A percentile compares a stretch with the other conserved stretches of the same genome.
These are phyloP conservation scores for Odontesthes bonariensis DNA, from an alignment of 2,113 vertebrate species.

Conservation along the genomic window DNA sequence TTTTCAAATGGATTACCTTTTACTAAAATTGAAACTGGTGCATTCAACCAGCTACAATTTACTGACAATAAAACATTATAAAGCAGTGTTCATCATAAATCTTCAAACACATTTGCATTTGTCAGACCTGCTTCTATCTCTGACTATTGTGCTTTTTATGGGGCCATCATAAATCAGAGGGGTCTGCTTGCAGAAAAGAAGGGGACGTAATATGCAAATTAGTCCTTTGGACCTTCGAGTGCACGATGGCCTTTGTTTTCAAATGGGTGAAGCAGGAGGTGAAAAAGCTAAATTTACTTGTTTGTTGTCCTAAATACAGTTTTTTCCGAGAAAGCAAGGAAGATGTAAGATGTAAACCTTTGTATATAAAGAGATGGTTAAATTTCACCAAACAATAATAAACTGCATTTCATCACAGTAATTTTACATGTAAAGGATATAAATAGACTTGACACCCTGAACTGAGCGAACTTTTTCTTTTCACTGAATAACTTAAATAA, in stretches of 20 bases:
- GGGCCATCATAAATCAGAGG: slow-evolving; percentile 69
- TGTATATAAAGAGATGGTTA: neutral
- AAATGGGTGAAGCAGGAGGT: slow-evolving; percentile 4
- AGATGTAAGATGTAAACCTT: neutral
- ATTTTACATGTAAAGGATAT: no score
- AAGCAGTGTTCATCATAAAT: slow-evolving; percentile 58
- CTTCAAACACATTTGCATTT: slow-evolving; percentile 64
- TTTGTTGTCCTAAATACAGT: no score
- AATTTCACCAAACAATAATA: neutral
- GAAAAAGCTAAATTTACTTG: slow-evolving; percentile 1
- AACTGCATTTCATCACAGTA: neutral
- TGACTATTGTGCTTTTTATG: slow-evolving; percentile 60
- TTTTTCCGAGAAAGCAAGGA: neutral
- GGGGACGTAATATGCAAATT: slow-evolving; percentile 61
- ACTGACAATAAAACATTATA: slow-evolving; percentile 45
- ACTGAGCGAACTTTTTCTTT: no score
- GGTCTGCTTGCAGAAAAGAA: slow-evolving; percentile 40
- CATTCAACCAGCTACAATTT: slow-evolving; percentile 29
- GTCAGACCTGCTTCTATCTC: slow-evolving; percentile 44
- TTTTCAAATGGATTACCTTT: slow-evolving; percentile 14
- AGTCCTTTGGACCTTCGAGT: slow-evolving; percentile 34
- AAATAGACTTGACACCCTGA: no score
- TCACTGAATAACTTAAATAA: no score
- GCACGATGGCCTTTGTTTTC: slow-evolving; percentile 23
- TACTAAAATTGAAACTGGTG: slow-evolving; percentile 21